phyloP scores from a whole-genome alignment of 2,113 vertebrate genomes.

The Hypomesus transpacificus region DNA sequence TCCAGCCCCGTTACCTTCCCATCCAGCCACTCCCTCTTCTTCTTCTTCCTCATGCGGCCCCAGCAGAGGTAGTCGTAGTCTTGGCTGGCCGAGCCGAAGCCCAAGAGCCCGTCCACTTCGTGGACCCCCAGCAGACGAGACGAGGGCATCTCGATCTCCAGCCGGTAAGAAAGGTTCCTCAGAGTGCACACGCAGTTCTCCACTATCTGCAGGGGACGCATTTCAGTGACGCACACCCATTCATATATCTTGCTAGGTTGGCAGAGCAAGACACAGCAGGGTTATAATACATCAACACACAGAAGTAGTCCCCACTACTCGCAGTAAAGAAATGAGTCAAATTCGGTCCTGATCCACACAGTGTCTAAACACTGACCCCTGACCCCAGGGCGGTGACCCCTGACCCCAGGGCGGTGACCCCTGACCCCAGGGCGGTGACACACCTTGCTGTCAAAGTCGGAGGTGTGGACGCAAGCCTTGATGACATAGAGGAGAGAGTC shows the following conservation, averaged over 20 bases:
- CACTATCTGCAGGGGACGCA: conserved; percentile 79
- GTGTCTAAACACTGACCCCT: no score
- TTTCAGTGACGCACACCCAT: background rate
- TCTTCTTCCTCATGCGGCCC: conserved; percentile 93
- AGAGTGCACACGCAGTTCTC: conserved; percentile 97
- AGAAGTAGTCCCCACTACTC: no score
- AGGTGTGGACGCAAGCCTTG: conserved; percentile 91
- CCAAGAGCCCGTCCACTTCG: conserved; percentile 87
- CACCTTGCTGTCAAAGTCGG: conserved; percentile 98
- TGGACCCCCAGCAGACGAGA: conserved; percentile 87
- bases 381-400: no score
- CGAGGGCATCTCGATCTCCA: conserved; percentile 96
- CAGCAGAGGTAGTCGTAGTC: conserved; percentile 94
- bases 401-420: no score
- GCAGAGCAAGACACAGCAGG: no score
- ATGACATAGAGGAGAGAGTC: conserved; percentile 94
- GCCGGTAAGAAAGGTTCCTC: conserved; percentile 94
- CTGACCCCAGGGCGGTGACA: conserved; percentile 5
- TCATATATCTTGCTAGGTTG: no score
- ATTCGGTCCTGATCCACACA: no score
- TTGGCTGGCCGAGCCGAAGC: conserved; percentile 87
- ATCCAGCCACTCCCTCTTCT: conserved; percentile 85
- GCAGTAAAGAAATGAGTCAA: no score
- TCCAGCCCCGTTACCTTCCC: conserved; percentile 76
- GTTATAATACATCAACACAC: no score